These are phyloP conservation scores for Gnathonemus echidnorhynchus DNA, from an alignment of 2,113 vertebrate species.

Conservation along the genomic window DNA sequence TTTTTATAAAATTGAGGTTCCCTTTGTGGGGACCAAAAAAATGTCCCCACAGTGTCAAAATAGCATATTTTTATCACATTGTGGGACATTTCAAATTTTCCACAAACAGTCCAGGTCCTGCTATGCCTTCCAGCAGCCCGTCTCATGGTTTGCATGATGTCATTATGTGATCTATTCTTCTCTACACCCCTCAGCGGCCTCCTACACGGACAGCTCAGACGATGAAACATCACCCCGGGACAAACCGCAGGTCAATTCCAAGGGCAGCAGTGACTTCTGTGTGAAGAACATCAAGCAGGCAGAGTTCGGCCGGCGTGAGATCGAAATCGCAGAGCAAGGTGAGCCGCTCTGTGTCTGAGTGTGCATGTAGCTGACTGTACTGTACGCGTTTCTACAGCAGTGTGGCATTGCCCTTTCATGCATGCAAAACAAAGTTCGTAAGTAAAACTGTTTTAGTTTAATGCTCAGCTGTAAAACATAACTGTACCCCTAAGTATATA, in stretches of 20 bases:
- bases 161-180: background rate
- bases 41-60: background rate
- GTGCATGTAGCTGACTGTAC: background rate
- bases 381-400: background rate
- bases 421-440: background rate
- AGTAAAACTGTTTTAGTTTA: background rate
- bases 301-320: conserved; percentile 92
- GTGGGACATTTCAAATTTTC: background rate
- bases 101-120: background rate
- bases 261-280: conserved; percentile 93
- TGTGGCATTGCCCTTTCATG: background rate
- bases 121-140: background rate
- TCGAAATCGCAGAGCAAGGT: conserved; percentile 98
- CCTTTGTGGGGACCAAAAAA: background rate
- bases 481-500: background rate
- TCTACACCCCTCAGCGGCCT: conserved; percentile 70
- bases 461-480: background rate
- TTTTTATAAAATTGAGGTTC: background rate
- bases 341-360: background rate
- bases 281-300: conserved; percentile 99
- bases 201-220: conserved; percentile 97
- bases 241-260: conserved; percentile 93
- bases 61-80: background rate
- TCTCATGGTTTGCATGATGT: background rate
- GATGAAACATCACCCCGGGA: conserved; percentile 92